These are phyloP conservation scores for Naso thynnoides DNA, from an alignment of 2,797 vertebrate species.

Conservation along the genomic window DNA sequence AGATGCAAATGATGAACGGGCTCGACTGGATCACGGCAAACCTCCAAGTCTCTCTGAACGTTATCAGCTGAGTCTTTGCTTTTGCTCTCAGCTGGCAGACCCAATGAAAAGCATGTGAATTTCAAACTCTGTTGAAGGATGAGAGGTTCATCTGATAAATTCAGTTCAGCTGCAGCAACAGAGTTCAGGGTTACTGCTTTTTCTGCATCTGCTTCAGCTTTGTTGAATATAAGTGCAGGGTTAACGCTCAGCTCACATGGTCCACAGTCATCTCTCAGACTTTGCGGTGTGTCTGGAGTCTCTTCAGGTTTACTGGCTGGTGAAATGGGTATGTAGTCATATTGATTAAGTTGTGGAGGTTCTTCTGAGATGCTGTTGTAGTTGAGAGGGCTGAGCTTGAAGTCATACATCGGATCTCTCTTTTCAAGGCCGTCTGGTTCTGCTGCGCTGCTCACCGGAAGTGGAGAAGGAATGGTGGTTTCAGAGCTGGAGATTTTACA, in stretches of 20 bases:
- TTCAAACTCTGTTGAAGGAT: conserved; percentile 52
- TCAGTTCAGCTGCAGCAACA: conserved; percentile 62
- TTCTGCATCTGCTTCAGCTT: conserved; percentile 53
- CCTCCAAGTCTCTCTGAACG: conserved; percentile 61
- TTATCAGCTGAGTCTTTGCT: conserved; percentile 36
- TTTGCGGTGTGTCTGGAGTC: conserved; percentile 60
- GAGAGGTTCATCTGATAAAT: conserved; percentile 59
- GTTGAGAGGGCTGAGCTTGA: conserved; percentile 84
- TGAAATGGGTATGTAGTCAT: conserved; percentile 78
- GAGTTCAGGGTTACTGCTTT: conserved; percentile 47
- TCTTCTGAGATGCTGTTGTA: conserved; percentile 79
- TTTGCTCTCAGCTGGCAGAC: conserved; percentile 57
- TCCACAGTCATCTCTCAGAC: conserved; percentile 67
- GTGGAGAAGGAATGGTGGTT: conserved; percentile 53
- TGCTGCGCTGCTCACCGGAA: conserved; percentile 53
- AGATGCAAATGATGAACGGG: conserved; percentile 64
- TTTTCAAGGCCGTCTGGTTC: conserved; percentile 64
- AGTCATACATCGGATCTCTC: conserved; percentile 71
- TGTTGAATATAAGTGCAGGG: conserved; percentile 71
- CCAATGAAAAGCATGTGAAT: conserved; percentile 59
- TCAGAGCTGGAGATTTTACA: conserved; percentile 72
- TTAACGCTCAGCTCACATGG: conserved; percentile 72
- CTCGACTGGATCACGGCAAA: conserved; percentile 65
- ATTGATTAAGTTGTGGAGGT: conserved; percentile 77
- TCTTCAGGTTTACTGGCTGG: conserved; percentile 72